Evolutionary conservation across 2,888 invertebrate species (phyloP), one percentile per base, ranked within the genome.

Genomic region (Eristalis tenax): DNA sequence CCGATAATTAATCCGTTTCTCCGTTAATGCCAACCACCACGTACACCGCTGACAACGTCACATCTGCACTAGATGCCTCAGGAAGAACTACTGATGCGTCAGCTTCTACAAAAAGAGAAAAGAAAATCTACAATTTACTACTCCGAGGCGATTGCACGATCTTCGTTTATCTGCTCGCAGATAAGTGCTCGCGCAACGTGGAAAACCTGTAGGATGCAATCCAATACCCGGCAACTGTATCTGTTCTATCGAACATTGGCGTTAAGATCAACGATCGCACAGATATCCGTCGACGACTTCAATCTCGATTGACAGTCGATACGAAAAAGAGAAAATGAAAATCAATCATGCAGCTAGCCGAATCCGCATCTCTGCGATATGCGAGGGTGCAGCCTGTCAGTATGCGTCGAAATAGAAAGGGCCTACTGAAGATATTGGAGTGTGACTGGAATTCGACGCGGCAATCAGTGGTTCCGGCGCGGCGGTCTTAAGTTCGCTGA

Each of bases 151-250:
- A 76, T 64, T 85, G 85, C 43, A 64, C 11, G 23, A 50, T 50
- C 65, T 13, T 38, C 63, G 71, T 63, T 68, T 65, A 71, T 65
- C 61, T 68, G 71, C 23, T 11, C 63, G 50, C 50, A 18, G 50
- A 79, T 68, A 74, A 68, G 59, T 69, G 18, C 18, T 18, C 18
- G 0, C 18, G 18, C 50, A 50, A 50, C 50, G 63, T 40, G 75
- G 64, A 82, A 86, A 79, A 87, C 86, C 86, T 87, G 86, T 83
- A 87, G 75, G 71, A 70, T 75, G 86, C 78, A 87, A 87, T 79
- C 63, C 32, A 64, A 87, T 87, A 87, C 79, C 32, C 57, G 22
- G 69, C 74, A 64, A 81, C 56, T 74, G 69, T 86, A 86, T 86
- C 85, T 56, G 68, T 73, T 80, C 68, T 73, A 70, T 77, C 66